Evolutionary conservation across 2,113 vertebrate species (phyloP), one percentile per base, ranked within the genome.

Genomic region (Archilochus colubris): DNA sequence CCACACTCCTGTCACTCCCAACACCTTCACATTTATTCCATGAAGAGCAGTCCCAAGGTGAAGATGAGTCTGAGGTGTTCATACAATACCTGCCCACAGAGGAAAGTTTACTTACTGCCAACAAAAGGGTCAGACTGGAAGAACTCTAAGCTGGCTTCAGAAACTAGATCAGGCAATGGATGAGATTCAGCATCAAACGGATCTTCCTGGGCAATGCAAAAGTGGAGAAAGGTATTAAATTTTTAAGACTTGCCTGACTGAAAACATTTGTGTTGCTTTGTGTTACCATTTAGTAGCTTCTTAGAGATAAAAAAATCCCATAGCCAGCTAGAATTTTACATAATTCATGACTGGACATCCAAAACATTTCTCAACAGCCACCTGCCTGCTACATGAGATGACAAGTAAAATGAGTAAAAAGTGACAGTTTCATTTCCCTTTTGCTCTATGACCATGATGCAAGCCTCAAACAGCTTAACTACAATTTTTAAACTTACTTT

Each of bases 51-150:
- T 62, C 88, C 61, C 46, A 59, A 86, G 43, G 51, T 18, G 27
- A 73, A 82, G 54, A 70, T 33, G 38, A 55, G 53, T 31, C 59
- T 36, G 43, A 89, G 30, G 19, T 22, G 38, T 43, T 91, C 84
- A 64, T 25, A 44, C 20, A 80, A 63, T 64, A 53, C 3, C 9
- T 20, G 18, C 48, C 80, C 81, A 19, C 16, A 90, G 13, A 96
- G 33, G 86, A 91, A 92, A 79, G 40, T 85, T 57, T 85, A 98
- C 99, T 98, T 98, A 99, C 99, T 98, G 88, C 98, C 99, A 95
- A 98, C 98, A 74, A 99, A 99, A 55, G 99, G 99, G 97, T 99
- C 99, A 53, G 98, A 97, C 82, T 99, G 98, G 96, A 99, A 99
- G 97, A 99, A 99, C 94, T 99, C 99, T 96, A 99, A 97, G 76